A percentile compares a stretch with the other conserved stretches of the same genome.
Evolutionary conservation across 2,797 vertebrate genomes (phyloP).

Genomic region (Poecilia gillii): DNA sequence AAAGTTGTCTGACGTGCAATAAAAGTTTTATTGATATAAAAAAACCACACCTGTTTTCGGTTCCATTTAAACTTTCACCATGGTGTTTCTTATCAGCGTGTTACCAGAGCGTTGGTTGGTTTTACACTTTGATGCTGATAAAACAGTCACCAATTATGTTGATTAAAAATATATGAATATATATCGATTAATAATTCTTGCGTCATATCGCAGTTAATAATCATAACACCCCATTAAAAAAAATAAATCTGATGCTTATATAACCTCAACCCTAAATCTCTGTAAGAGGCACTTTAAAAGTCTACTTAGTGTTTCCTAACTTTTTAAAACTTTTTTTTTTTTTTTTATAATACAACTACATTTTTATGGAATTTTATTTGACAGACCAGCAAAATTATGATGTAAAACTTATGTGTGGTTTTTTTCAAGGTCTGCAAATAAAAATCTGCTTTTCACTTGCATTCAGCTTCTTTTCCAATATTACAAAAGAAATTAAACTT

Average conservation of each 20-base stretch:
- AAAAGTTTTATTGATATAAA: conserved; percentile 6
- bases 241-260: background rate
- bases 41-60: background rate
- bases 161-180: background rate
- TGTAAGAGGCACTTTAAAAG: background rate
- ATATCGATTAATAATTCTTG: background rate
- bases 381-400: background rate
- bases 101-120: conserved; percentile 2
- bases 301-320: background rate
- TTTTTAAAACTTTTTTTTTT: background rate
- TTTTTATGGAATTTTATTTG: background rate
- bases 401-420: background rate
- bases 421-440: background rate
- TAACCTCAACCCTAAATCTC: background rate
- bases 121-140: conserved; percentile 13
- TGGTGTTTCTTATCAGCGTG: conserved; percentile 16
- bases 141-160: conserved; percentile 34
- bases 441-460: background rate
- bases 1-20: background rate
- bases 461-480: background rate
- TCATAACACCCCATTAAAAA: background rate
- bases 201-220: background rate
- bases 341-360: background rate
- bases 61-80: background rate
- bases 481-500: background rate